phyloP scores from a whole-genome alignment of 2,888 invertebrate species.

The Sphecodes monilicornis region DNA sequence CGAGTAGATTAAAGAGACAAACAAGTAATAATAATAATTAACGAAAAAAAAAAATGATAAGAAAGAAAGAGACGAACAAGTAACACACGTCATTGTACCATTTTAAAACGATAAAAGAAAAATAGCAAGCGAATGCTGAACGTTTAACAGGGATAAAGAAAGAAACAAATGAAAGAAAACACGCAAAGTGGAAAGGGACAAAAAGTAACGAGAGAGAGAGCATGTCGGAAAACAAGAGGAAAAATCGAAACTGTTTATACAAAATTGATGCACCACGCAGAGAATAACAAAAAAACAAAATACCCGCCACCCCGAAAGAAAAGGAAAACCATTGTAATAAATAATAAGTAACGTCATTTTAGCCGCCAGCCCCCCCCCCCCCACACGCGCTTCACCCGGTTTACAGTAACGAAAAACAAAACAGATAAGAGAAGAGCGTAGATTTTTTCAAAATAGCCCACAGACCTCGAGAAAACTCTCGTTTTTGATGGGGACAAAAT shows the following conservation, averaged over 20 bases:
- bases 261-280: slow-evolving; percentile 48
- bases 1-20: slow-evolving; percentile 77
- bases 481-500: slow-evolving; percentile 3
- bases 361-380: background rate
- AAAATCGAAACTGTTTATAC: slow-evolving; percentile 61
- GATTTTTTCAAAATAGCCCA: slow-evolving; percentile 55
- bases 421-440: slow-evolving; percentile 31
- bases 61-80: slow-evolving; percentile 45
- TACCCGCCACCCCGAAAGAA: slow-evolving; percentile 54
- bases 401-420: background rate
- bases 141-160: slow-evolving; percentile 51
- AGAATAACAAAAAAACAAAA: slow-evolving; percentile 15
- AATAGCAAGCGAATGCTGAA: background rate
- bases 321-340: slow-evolving; percentile 37
- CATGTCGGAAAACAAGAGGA: slow-evolving; percentile 53
- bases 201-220: slow-evolving; percentile 50
- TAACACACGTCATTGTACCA: slow-evolving; percentile 75
- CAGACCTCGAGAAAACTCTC: background rate
- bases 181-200: slow-evolving; percentile 26
- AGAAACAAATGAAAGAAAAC: slow-evolving; percentile 38
- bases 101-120: slow-evolving; percentile 33
- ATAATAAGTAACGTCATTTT: slow-evolving; percentile 28
- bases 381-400: background rate
- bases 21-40: slow-evolving; percentile 45
- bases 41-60: slow-evolving; percentile 46